Evolutionary conservation across 2,113 vertebrate genomes (phyloP).

Genomic region (Empidonax alnorum): DNA sequence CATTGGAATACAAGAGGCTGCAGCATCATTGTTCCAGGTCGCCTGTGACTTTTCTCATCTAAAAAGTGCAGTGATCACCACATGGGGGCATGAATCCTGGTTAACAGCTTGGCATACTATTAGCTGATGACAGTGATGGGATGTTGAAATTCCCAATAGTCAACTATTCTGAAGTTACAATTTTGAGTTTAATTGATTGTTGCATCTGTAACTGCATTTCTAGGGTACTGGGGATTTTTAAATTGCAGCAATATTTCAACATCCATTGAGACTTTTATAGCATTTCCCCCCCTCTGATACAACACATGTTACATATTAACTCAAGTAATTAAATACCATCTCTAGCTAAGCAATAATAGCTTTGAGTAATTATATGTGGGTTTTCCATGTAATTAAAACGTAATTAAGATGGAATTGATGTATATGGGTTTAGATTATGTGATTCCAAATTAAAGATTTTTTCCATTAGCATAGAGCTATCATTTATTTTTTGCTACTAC

Average conservation of each 20-base stretch:
- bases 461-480: neutral
- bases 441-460: neutral
- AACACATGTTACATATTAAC: conserved; percentile 39
- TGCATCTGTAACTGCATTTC: neutral
- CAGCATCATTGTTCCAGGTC: fast-evolving
- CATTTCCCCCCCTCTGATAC: neutral
- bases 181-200: neutral
- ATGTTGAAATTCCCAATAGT: neutral
- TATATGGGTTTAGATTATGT: neutral
- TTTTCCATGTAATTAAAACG: conserved; percentile 24
- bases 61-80: neutral
- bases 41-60: neutral
- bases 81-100: neutral
- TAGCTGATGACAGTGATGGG: neutral
- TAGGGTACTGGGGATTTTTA: neutral
- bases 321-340: conserved; percentile 10
- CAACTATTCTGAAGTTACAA: neutral
- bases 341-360: neutral
- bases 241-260: conserved; percentile 23
- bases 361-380: neutral
- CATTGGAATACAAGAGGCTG: neutral
- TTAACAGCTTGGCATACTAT: neutral
- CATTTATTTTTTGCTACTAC: neutral
- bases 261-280: neutral
- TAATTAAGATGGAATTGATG: conserved; percentile 7